Evolutionary conservation across 37 sponge, comb jelly and placozoan species (phyloP).

Genomic region (Halisarca cf. caerulea): DNA sequence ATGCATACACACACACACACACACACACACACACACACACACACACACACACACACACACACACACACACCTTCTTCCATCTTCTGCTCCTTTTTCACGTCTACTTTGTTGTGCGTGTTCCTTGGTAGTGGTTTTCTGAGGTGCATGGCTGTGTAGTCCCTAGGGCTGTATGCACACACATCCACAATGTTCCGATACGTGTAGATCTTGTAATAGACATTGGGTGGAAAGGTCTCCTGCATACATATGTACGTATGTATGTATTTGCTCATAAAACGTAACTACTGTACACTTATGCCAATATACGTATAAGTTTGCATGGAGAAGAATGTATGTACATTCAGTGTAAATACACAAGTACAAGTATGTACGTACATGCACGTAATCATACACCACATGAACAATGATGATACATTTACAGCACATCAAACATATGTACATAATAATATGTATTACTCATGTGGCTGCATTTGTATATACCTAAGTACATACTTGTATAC

Average conservation of each 20-base stretch:
- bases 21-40: slow-evolving; percentile 13
- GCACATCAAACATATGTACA: background rate
- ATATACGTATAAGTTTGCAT: too few relatives aligned
- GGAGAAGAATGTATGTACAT: too few relatives aligned
- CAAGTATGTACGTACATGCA: background rate
- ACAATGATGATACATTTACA: too few relatives aligned
- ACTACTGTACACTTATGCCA: too few relatives aligned
- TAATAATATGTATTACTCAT: background rate
- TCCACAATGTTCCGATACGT: slow-evolving; percentile 82
- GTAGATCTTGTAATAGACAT: slow-evolving; percentile 93
- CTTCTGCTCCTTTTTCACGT: background rate
- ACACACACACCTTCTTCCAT: background rate
- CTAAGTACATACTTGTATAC: too few relatives aligned
- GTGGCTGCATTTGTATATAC: too few relatives aligned
- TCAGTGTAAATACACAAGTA: too few relatives aligned
- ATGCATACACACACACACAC: slow-evolving; percentile 15
- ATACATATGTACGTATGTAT: background rate
- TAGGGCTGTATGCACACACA: slow-evolving; percentile 83
- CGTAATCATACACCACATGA: too few relatives aligned
- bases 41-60: slow-evolving; percentile 25
- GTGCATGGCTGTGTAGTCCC: slow-evolving; percentile 89
- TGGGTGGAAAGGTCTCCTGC: slow-evolving; percentile 86
- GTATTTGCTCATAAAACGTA: too few relatives aligned
- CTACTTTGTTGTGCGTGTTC: slow-evolving; percentile 54
- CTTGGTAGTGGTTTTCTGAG: slow-evolving; percentile 22